A percentile compares a stretch with the other conserved stretches of the same genome.
phyloP scores from a whole-genome alignment of 2,888 invertebrate species.

The Furcula furcula region DNA sequence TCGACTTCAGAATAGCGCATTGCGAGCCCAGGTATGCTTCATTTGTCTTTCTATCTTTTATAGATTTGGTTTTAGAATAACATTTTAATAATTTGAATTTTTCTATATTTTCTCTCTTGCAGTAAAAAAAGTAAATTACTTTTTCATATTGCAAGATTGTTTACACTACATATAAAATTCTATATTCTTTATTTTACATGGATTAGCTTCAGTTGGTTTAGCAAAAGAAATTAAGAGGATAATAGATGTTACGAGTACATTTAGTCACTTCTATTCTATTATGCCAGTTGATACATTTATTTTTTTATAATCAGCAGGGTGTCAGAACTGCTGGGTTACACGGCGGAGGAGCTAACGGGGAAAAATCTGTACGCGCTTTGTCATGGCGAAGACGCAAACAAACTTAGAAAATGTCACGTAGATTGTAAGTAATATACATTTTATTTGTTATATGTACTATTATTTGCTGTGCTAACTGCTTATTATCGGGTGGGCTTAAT shows the following conservation, averaged over 20 bases:
- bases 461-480: no score
- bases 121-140: no score
- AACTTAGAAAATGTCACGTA: slow-evolving; percentile 95
- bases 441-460: slow-evolving; percentile 1
- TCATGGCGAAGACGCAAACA: slow-evolving; percentile 97
- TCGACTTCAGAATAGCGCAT: slow-evolving; percentile 98
- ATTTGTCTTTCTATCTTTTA: background rate
- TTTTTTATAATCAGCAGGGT: slow-evolving; percentile 83
- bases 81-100: no score
- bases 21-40: slow-evolving; percentile 94
- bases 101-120: no score
- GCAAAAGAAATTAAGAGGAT: no score
- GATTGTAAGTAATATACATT: slow-evolving; percentile 90
- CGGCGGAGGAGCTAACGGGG: slow-evolving; percentile 95
- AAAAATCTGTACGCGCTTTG: slow-evolving; percentile 96
- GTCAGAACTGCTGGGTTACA: slow-evolving; percentile 95
- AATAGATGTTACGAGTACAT: no score
- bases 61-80: background rate
- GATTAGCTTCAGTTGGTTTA: no score
- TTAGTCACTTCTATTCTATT: no score
- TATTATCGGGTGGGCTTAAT: no score
- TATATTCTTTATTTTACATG: no score
- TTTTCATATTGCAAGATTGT: no score
- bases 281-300: slow-evolving; percentile 14
- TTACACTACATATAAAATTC: no score